Evolutionary conservation across 2,888 invertebrate genomes (phyloP), one percentile per base, ranked within the genome.

Genomic region (Neoitamus cyanurus): DNA sequence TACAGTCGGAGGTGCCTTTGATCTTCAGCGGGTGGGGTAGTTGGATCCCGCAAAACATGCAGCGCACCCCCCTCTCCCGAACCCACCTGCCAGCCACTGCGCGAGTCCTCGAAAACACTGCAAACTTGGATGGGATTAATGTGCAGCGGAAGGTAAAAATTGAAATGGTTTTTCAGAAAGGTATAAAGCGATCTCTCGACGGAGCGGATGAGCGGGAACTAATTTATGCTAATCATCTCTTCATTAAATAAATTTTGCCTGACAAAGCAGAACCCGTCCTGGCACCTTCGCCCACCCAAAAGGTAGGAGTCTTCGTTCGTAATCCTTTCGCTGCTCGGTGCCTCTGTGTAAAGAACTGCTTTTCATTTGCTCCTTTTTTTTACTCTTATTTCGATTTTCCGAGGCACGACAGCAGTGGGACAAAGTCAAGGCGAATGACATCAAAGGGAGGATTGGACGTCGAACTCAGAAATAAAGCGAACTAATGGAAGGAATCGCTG

Each of bases 401-500:
- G 7, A 37, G 1, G 7, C n/a, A 77, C 46, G 34, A 13, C 80
- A 80, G 36, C 58, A 34, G 6, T 36, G 11, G 28, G 58, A 37
- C 36, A 68, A 68, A 68, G 80, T 80, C 77, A 77, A 77, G 46
- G 37, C 28, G 42, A 42, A 77, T 42, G 77, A 37, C 28, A 28
- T 77, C 77, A 36, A 77, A 46, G 42, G n/a, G 75, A n/a, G 58
- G 68, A 15, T 80, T 48, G 34, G 68, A 20, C 5, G 48, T 15
- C 46, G 77, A 28, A 46, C 28, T 46, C 25, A 5, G 28, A 28
- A 42, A 77, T 31, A 37, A 37, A 75, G 42, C 80, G 58, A 80
- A 80, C 80, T 80, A 80, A 80, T 80, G 80, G 58, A 48, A 80
- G 80, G 58, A 80, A 80, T 80, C 80, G 80, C 31, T 80, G 80